Evolutionary conservation across 2,888 invertebrate species (phyloP), one percentile per base, ranked within the genome.

Genomic region (Blastobasis adustella): DNA sequence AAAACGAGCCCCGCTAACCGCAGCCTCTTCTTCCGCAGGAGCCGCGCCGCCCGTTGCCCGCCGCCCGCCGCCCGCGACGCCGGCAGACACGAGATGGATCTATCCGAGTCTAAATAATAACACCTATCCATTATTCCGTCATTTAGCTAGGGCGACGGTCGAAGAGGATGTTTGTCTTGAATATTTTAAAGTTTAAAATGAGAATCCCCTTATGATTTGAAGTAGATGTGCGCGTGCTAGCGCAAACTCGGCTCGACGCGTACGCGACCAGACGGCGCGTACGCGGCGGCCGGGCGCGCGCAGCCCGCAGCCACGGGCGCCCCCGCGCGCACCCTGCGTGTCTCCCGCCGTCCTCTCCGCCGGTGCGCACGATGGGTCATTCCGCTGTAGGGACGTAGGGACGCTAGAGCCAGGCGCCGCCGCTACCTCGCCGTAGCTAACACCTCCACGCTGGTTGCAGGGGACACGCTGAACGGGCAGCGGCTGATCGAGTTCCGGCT

Each of bases 401-500:
- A 66, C 46, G 41, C 39, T 67, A 71, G 63, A 66, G 50, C 46
- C 9, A 47, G 6, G 36, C 10, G 2, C n/a, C 47, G 45, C 46
- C 53, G 49, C 37, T 46, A 42, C n/a, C 9, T 5, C 40, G 45
- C 39, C 39, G n/a, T 6, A 5, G 23, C 45, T 44, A 37, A 46
- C 40, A n/a, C 10, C 36, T 1, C n/a, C 6, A n/a, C 5, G 10
- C 9, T 51, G 71, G 72, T 75, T 82, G 40, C 90, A 96, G 96
- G 96, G 68, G 92, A 92, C 65, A 92, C 93, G 70, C 89, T 96
- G 67, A 96, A 96, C 76, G 94, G 95, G 49, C 96, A 96, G 80
- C 92, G 94, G 53, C 89, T 96, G 65, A 90, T 97, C 65, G 96
- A 96, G 80, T 97, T 97, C 85, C 92, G 94, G 52, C 92, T 94